Evolutionary conservation across 2,113 vertebrate species (phyloP), one percentile per base, ranked within the genome.

Genomic region (Hoplias malabaricus): DNA sequence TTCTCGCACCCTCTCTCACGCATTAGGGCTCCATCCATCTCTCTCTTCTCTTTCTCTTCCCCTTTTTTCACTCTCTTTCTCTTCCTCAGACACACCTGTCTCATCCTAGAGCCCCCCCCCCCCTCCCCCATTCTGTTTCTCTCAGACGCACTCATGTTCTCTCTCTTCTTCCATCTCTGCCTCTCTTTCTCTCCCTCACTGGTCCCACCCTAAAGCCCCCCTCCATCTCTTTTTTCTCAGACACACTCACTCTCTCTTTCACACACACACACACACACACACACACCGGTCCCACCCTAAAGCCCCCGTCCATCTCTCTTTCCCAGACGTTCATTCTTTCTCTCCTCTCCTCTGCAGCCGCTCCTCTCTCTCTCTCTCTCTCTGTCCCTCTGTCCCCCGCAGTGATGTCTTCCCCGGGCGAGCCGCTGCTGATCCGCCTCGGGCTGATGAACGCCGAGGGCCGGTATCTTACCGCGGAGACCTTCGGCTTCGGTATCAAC

Each of bases 401-500:
- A 81, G 90, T 63, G 86, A 97, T 98, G 96, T 92, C 94, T 59
- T 85, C 93, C 56, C 48, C 48, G 48, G 94, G 93, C 53, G 94
- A 95, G 73, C 84, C 94, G 69, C 92, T 97, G 84, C 95, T 93
- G 86, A 95, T 98, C 90, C 95, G 96, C 16, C 94, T 98, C 88
- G 97, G 97, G 5, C 92, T 99, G 68, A 95, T 99, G 90, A 99
- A 96, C 85, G 93, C 92, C 88, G 91, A 89, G 34, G 95, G 94
- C 61, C 96, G 95, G 82, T 99, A 99, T 85, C 94, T 99, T 87
- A 99, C 97, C 3, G 97, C 97, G 27, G 97, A 99, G 91, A 89
- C 94, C 3, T 99, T 99, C 84, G 97, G 97, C 10, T 98, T 98
- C 89, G 98, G 96, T 84, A 93, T 98, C 90, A 99, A 98, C 85